Base-by-base conservation (phyloP, 1,140 invertebrate species). In the Apis laboriosa region DNA sequence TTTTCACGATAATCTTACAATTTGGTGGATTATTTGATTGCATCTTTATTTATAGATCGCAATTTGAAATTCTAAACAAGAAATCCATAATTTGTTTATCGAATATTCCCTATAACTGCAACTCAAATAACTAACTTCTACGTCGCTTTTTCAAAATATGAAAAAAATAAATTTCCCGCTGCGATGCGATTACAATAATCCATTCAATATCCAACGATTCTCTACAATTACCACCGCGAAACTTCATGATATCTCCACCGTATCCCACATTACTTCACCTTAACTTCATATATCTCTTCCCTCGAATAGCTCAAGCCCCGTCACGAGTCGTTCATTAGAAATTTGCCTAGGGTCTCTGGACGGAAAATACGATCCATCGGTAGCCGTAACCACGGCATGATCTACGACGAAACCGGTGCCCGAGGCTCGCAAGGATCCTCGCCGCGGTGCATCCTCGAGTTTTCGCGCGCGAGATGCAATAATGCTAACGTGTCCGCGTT, bases 401-500 rank as follows among this genome's bases (percentile, higher is more conserved):
- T 79, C 77, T 58, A 80, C 70, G 68, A 58, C 51, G 68, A 79
- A 71, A 83, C 58, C 75, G 58, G 12, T 60, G 80, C 68, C 73
- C 61, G 49, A 3, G 77, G 77, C 77, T 17, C n/a, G 78, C 51
- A 15, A 24, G 60, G 53, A 83, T 66, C 64, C 8, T 17, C 49
- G 61, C 24, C 61, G 21, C 19, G 1, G 15, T 56, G 61, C 68
- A 64, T 68, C 80, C 74, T 71, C 73, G 70, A 55, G 49, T 89
- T 89, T 90, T 90, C 90, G 86, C 87, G 84, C 78, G 70, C 24
- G 84, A 77, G 91, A 92, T 82, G 88, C 88, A 85, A 85, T 92
- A 92, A 92, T 92, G 91, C 85, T 88, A 91, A 92, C 91, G 88
- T 92, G 91, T 92, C 91, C 80, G 89, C 77, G 84, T 64, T 83